Conservation (phyloP, 1,140 invertebrate genomes). For the Pogonus chalceus region DNA sequence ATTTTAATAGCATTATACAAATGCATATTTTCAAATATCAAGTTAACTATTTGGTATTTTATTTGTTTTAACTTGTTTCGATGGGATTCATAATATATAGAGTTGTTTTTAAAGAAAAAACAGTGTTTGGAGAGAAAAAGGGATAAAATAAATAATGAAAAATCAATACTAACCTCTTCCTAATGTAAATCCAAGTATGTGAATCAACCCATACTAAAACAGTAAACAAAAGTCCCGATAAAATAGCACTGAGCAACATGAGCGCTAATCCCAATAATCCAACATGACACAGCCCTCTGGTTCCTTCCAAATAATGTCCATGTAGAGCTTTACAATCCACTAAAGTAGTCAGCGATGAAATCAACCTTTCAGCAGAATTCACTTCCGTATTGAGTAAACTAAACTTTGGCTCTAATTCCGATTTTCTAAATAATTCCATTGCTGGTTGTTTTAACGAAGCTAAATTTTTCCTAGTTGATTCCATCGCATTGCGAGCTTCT, state of each 20-base stretch:
- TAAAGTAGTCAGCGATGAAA: slow-evolving; percentile 50
- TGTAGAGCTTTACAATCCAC: slow-evolving; percentile 73
- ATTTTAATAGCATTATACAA: too few species aligned
- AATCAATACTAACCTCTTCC: slow-evolving; percentile 74
- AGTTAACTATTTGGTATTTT: too few species aligned
- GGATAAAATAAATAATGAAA: too few species aligned
- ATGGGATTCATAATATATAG: too few species aligned
- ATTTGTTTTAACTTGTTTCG: too few species aligned
- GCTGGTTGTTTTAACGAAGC: slow-evolving; percentile 49
- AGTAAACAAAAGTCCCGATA: slow-evolving; percentile 79
- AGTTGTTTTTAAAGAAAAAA: too few species aligned
- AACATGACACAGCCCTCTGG: slow-evolving; percentile 67
- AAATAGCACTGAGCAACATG: slow-evolving; percentile 73
- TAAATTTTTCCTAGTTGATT: slow-evolving; percentile 55
- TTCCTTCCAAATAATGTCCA: slow-evolving; percentile 64
- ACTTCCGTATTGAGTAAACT: slow-evolving; percentile 61
- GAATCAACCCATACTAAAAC: slow-evolving; percentile 88
- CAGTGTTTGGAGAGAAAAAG: too few species aligned
- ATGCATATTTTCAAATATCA: too few species aligned
- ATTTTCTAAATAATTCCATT: slow-evolving; percentile 30
- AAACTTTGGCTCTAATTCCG: slow-evolving; percentile 53
- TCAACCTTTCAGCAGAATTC: slow-evolving; percentile 50
- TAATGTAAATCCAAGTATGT: slow-evolving; percentile 92
- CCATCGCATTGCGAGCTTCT: slow-evolving; percentile 61
- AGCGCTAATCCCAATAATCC: slow-evolving; percentile 71